Evolutionary conservation across 2,888 invertebrate species (phyloP), one percentile per base, ranked within the genome.

Genomic region (Drosophila falleni): DNA sequence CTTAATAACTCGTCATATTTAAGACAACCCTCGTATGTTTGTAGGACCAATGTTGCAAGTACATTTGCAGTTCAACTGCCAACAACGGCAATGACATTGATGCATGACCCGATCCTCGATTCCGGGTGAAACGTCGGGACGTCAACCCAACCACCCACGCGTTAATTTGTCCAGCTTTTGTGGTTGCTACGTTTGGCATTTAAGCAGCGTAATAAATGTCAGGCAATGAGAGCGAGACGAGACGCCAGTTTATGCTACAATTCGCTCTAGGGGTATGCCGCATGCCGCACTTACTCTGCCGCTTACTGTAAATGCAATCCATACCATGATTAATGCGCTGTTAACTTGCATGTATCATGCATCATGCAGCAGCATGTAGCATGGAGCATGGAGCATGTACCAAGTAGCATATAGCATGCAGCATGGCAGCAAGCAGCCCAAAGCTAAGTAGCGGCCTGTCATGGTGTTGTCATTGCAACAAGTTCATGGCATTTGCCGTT

Each of bases 131-230:
- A 39, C 6, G 10, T 3, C 41, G 29, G n/a, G 13, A 35, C 5
- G n/a, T 35, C 35, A 13, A 37, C 37, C 13, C 35, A 35, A 5
- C 73, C 74, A 65, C 81, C 83, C 80, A 80, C 70, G 76, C 81
- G 78, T 83, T 80, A 83, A 85, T 85, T 85, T 88, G 87, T 80
- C 87, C 78, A 83, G 77, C 74, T 75, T 81, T 83, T 74, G 78
- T 70, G 70, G 66, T 66, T 60, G 65, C 69, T 53, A 62, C 50
- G 33, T 63, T 62, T 69, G 65, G 69, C 74, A 66, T 77, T 77
- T 69, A 77, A 77, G 64, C 73, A 76, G 86, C 83, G 74, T 86
- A 88, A 88, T 86, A 88, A 88, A 83, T 87, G 87, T 74, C 82
- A 67, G 62, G 47, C 75, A 80, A 85, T 59, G 72, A 60, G 63